Evolutionary conservation across 1,140 invertebrate genomes (phyloP), one percentile per base, ranked within the genome.

Genomic region (Drosophila grimshawi): DNA sequence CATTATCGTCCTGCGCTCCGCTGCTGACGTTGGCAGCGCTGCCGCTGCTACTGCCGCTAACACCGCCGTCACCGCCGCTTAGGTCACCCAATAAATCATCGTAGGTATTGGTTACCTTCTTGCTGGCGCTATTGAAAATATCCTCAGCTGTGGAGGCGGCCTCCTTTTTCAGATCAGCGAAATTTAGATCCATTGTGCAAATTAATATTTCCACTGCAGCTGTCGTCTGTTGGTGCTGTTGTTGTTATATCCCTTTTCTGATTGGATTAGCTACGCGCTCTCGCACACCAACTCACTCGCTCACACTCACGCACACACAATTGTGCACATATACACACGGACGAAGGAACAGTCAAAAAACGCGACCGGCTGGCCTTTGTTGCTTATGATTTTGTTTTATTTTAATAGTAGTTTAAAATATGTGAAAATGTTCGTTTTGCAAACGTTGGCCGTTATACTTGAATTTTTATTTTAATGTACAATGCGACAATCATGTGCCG

Each of bases 91-190:
- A 46, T 33, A 81, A 75, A 69, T 81, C 76, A 19, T 77, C 66
- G 7, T 69, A 73, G 52, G 69, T 49, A 11, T 52, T 29, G 43
- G 66, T 41, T n/a, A 46, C 77, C 63, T 71, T 76, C 30, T 88
- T 85, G 3, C 46, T 72, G 30, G 63, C 60, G 7, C 64, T 67
- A 45, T 46, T 55, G 43, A 90, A 88, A n/a, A 92, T 80, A 37
- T 92, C 81, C 39, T 90, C 90, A 41, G 73, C 79, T 30, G 90
- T 86, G 37, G 81, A 69, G 3, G 90, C 81, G 0, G 90, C 90
- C 65, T 92, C 90, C 72, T 92, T 92, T 41, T 92, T 92, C 48
- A 92, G 60, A 45, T 92, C 86, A 11, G 77, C 78, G 39, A 91
- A 92, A 67, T 91, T 92, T 4, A 79, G 65, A 81, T 92, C 90